Conservation (phyloP, 2,113 vertebrate species). For the Ochotona princeps region DNA sequence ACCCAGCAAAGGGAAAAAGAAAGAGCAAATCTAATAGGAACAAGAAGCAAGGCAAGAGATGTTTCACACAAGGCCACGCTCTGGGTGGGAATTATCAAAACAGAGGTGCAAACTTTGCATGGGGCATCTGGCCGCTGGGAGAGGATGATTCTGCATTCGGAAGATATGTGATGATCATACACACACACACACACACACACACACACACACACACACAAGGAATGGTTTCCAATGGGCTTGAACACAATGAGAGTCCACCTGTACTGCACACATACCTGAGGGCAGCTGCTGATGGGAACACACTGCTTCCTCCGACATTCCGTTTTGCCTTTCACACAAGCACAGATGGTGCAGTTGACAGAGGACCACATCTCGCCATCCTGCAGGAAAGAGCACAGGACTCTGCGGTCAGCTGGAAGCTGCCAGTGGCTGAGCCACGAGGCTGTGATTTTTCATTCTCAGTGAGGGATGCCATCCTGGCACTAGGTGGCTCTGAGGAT, state of each 20-base stretch:
- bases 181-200: too few species aligned
- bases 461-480: slow-evolving; percentile 63
- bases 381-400: slow-evolving; percentile 84
- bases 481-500: slow-evolving; percentile 74
- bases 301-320: slow-evolving; percentile 96
- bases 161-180: neutral
- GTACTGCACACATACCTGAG: slow-evolving; percentile 89
- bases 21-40: neutral
- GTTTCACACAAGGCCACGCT: neutral
- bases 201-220: too few species aligned
- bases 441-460: slow-evolving; percentile 29
- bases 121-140: neutral
- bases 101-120: neutral
- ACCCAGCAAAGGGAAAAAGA: neutral
- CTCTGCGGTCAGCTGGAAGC: slow-evolving; percentile 71
- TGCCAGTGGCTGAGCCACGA: slow-evolving; percentile 43
- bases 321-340: slow-evolving; percentile 92
- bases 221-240: neutral
- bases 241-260: neutral
- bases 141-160: neutral
- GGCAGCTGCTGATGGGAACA: slow-evolving; percentile 94
- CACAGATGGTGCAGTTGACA: slow-evolving; percentile 96
- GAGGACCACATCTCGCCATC: slow-evolving; percentile 99
- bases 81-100: neutral
- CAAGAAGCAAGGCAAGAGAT: neutral